Evolutionary conservation across 2,888 invertebrate genomes (phyloP), one percentile per base, ranked within the genome.

Genomic region (Eretmocerus hayati): DNA sequence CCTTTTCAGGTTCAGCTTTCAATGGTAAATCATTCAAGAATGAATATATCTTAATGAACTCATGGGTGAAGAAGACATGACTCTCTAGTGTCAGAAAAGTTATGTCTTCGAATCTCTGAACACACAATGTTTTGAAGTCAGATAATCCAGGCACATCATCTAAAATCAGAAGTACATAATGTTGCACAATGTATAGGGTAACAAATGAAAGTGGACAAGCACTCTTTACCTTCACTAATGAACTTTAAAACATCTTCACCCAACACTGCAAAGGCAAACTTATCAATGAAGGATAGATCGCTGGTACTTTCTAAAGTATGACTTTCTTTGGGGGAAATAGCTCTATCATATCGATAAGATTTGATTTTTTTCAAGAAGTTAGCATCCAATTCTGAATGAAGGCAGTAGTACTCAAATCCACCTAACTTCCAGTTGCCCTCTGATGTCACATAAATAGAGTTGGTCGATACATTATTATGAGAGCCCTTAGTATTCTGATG

Each of bases 361-460:
- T 80, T 79, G 13, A 83, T 80, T 70, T 84, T 81, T 62, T 80
- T 81, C 37, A 88, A 73, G 62, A 85, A 81, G 33, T 79, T 76
- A 43, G 76, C 66, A 39, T 79, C 83, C 15, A 87, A 69, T 54
- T 88, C 86, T 48, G 74, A 75, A 59, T 81, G 81, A 57, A 80
- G 77, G 70, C 83, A 86, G 11, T 88, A 75, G 67, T 84, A 87
- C 67, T 93, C 91, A 63, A 92, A 76, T 4, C 90, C 90, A 11
- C 88, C 90, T 23, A 93, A 75, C 65, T 89, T 88, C 93, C 93
- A 93, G 49, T 81, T 81, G 1, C 91, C 90, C 72, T 90, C 88
- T 15, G 80, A 79, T 21, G 86, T 83, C 6, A 92, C 83, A 73
- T 88, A 93, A 52, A 93, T 78, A 4, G 90, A 83, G 55, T 85